Conservation (phyloP, 2,888 invertebrate species). For the Antheraea yamamai region DNA sequence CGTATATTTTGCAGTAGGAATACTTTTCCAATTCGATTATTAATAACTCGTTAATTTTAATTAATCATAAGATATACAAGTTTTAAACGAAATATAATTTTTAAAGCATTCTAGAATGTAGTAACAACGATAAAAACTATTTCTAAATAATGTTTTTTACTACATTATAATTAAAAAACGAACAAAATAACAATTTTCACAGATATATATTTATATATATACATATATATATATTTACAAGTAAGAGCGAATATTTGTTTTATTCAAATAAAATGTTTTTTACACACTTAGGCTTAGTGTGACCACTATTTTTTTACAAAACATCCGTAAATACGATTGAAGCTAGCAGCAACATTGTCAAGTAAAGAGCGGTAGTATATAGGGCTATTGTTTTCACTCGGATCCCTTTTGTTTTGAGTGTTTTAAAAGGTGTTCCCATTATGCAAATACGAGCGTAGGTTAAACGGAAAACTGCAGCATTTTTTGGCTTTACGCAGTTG, state of each 20-base stretch:
- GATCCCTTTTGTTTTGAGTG: conserved; percentile 23
- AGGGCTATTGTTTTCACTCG: conserved; percentile 20
- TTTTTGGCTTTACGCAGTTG: conserved; percentile 15
- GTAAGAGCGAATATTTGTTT: not conserved
- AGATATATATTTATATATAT: too few species aligned
- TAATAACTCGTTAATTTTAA: too few species aligned
- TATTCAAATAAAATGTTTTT: not conserved
- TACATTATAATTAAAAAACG: too few species aligned
- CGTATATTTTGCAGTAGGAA: too few species aligned
- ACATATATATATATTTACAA: too few species aligned
- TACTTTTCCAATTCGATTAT: too few species aligned
- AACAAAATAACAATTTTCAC: not conserved
- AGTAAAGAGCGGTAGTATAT: conserved; percentile 9
- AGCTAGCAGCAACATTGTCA: conserved; percentile 17
- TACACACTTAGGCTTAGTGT: not conserved
- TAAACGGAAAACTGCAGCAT: conserved; percentile 20
- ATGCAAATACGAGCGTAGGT: conserved; percentile 22
- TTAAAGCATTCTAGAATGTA: too few species aligned
- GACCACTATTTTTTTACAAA: not conserved
- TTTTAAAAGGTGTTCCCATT: conserved; percentile 26
- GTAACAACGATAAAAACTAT: too few species aligned
- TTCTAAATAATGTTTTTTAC: too few species aligned
- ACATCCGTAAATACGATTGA: not conserved
- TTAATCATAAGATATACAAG: too few species aligned
- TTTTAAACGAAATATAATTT: too few species aligned